These are phyloP conservation scores for Pungitius pungitius DNA, from an alignment of 2,113 vertebrate genomes.

Conservation along the genomic window DNA sequence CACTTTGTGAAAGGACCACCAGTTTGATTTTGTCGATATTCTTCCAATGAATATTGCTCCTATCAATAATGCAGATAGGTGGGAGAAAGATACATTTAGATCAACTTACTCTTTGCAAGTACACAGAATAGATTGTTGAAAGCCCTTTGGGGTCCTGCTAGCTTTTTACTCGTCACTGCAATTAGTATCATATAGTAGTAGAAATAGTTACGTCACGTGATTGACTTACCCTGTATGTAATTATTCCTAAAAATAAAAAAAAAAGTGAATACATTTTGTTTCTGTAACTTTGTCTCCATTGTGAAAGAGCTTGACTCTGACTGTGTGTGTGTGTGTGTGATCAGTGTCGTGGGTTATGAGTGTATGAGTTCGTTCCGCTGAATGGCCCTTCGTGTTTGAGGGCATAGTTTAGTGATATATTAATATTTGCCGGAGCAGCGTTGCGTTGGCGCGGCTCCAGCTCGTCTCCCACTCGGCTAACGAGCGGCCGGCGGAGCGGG, in stretches of 20 bases:
- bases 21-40: background rate
- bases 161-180: too few species aligned
- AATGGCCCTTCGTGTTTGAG: background rate
- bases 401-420: conserved; percentile 1
- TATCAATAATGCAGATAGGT: background rate
- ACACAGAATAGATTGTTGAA: background rate
- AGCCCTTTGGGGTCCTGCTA: background rate
- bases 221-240: background rate
- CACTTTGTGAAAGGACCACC: conserved; percentile 16
- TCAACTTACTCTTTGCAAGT: background rate
- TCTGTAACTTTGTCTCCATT: background rate
- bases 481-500: conserved; percentile 29
- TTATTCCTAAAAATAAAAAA: background rate
- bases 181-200: background rate
- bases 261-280: background rate
- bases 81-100: background rate
- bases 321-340: background rate
- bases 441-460: conserved; percentile 3
- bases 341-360: background rate
- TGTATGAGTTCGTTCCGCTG: background rate
- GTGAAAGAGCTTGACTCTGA: background rate
- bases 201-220: background rate
- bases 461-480: background rate
- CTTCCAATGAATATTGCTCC: conserved; percentile 1
- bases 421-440: background rate